Evolutionary conservation across 2,113 vertebrate genomes (phyloP).

Genomic region (Amphilophus citrinellus): DNA sequence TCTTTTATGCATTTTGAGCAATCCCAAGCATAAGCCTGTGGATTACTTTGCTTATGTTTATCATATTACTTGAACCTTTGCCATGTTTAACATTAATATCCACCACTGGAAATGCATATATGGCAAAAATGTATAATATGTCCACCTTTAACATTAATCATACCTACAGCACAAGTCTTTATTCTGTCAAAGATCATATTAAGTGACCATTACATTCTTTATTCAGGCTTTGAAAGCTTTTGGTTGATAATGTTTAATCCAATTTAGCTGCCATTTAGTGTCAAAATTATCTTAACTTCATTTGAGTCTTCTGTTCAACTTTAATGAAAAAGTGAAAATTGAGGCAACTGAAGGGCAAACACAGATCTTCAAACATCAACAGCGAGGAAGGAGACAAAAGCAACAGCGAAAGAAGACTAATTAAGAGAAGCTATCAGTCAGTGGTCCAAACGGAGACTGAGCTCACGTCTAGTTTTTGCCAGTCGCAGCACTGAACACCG

Average conservation of each 20-base stretch:
- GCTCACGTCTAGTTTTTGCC: conserved; percentile 17
- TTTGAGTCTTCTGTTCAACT: conserved; percentile 16
- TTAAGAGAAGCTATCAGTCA: conserved; percentile 27
- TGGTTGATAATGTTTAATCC: conserved; percentile 20
- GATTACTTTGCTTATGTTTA: too few species aligned
- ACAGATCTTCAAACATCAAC: conserved; percentile 39
- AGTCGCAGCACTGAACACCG: neutral
- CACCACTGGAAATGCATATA: neutral
- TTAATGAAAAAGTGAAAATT: conserved; percentile 22
- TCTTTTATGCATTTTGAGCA: neutral
- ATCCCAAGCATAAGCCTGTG: neutral
- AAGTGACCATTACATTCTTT: neutral
- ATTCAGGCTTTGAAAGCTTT: neutral
- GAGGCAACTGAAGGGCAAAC: conserved; percentile 22
- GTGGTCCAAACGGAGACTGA: neutral
- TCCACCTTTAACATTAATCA: neutral
- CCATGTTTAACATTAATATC: neutral
- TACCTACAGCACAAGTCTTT: neutral
- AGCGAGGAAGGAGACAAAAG: conserved; percentile 34
- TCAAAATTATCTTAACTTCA: neutral
- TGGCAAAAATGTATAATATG: neutral
- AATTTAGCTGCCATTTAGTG: conserved; percentile 24
- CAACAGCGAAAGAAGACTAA: conserved; percentile 5
- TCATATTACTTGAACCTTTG: neutral
- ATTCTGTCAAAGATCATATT: neutral